Base-by-base conservation (phyloP, 2,888 invertebrate genomes). In the Blastobasis adustella region DNA sequence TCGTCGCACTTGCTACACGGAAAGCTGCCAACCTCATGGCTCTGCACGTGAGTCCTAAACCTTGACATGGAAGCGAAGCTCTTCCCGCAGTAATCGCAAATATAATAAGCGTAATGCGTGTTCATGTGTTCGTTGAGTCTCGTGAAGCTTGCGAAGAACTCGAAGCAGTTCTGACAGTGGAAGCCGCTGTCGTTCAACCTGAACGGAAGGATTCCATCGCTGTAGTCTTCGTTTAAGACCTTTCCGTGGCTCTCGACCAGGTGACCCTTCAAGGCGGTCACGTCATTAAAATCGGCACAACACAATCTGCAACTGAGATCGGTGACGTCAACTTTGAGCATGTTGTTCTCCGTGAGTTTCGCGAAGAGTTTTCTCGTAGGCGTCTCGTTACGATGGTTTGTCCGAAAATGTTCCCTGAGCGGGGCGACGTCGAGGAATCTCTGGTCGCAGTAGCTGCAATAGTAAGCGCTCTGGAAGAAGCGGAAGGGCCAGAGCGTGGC, bases 401-500 rank as follows among this genome's bases (percentile, higher is more conserved):
- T 43, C 49, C 58, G 58, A 1, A 86, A 71, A 45, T 87, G 88
- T 8, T 69, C 65, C 6, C 80, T 71, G 7, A 88, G 58, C 0
- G 71, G 60, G 1, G 65, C 58, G 4, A 76, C 66, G 49, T 86
- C 86, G 0, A 79, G 70, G 52, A 78, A 81, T 58, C 79, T 85
- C 0, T 53, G 52, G 39, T 84, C 82, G 46, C 88, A 88, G 55
- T 87, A 87, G 0, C 82, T 80, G 56, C 88, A 88, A 57, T 71
- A 86, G 54, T 83, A 88, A 1, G 77, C 70, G 56, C 79, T 80
- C 41, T 76, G 80, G 54, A 75, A 86, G 83, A 84, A 88, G 46
- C 87, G 71, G 51, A 88, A 88, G 0, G 88, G 78, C 86, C 85
- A 88, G 0, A 83, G 85, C 0, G 86, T 84, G 2, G 87, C 84